Conservation (phyloP, 2,888 invertebrate species). For the Rhodophaea formosa region DNA sequence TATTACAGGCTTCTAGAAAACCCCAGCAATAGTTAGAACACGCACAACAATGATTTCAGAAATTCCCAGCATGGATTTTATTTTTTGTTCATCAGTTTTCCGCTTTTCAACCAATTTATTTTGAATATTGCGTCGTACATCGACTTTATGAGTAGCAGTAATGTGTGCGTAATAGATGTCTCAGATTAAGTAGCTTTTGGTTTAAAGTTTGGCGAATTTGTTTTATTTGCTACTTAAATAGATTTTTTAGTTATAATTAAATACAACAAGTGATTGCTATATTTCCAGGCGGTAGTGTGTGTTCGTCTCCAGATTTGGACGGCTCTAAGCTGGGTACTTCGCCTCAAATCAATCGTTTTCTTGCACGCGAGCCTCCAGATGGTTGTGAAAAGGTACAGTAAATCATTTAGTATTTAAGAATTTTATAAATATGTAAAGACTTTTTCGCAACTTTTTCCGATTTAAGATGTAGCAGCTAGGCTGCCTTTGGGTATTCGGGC, state of each 20-base stretch:
- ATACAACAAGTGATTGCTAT: slow-evolving; percentile 7
- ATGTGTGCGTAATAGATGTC: neutral
- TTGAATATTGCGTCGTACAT: neutral
- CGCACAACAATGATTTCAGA: slow-evolving; percentile 36
- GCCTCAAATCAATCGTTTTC: slow-evolving; percentile 91
- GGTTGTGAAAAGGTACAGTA: slow-evolving; percentile 89
- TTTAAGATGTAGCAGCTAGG: no score
- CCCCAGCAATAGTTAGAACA: slow-evolving; percentile 21
- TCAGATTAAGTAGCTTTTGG: neutral
- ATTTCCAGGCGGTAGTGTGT: slow-evolving; percentile 85
- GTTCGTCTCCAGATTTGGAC: slow-evolving; percentile 89
- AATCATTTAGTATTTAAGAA: neutral
- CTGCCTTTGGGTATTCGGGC: no score
- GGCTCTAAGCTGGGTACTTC: slow-evolving; percentile 87
- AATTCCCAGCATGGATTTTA: slow-evolving; percentile 44
- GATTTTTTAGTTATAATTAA: slow-evolving; percentile 3
- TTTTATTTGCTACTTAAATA: neutral
- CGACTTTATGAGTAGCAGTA: neutral
- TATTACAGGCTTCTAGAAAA: slow-evolving; percentile 26
- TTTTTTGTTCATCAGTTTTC: slow-evolving; percentile 27
- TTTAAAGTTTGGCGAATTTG: neutral
- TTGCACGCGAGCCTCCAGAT: slow-evolving; percentile 93
- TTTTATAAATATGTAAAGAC: no score
- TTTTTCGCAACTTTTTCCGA: no score
- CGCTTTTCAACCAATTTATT: slow-evolving; percentile 1